Conservation (phyloP, 2,113 vertebrate species). For the Amphiprion percula region DNA sequence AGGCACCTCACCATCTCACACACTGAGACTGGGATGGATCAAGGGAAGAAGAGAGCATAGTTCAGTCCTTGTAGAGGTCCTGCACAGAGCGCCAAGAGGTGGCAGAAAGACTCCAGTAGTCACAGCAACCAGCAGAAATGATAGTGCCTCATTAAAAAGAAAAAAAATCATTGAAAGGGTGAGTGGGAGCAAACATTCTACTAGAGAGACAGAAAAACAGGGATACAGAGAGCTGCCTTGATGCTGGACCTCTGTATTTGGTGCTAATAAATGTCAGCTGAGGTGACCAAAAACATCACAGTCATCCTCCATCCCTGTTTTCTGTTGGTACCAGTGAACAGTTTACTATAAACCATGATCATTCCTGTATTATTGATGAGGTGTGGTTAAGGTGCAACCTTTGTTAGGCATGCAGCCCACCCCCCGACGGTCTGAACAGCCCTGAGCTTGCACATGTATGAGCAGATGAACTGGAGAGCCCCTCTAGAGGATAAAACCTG, state of each 20-base stretch:
- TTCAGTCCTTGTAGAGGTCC: too few species aligned
- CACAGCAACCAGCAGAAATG: too few species aligned
- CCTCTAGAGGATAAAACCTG: constrained; percentile 2
- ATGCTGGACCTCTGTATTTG: not conserved
- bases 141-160: too few species aligned
- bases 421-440: not conserved
- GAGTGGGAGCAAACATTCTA: not conserved
- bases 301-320: not conserved
- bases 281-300: not conserved
- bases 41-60: not conserved
- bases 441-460: not conserved
- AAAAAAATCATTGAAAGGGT: not conserved
- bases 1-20: not conserved
- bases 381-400: not conserved
- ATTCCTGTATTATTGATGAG: constrained; percentile 6
- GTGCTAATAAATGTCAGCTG: not conserved
- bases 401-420: not conserved
- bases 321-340: not conserved
- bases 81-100: too few species aligned
- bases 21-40: constrained; percentile 28
- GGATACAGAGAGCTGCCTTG: not conserved
- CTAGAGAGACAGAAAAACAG: not conserved
- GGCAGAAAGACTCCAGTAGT: too few species aligned
- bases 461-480: not conserved
- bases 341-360: not conserved